Evolutionary conservation across 2,888 invertebrate species (phyloP).

Genomic region (Tetropium fuscum): DNA sequence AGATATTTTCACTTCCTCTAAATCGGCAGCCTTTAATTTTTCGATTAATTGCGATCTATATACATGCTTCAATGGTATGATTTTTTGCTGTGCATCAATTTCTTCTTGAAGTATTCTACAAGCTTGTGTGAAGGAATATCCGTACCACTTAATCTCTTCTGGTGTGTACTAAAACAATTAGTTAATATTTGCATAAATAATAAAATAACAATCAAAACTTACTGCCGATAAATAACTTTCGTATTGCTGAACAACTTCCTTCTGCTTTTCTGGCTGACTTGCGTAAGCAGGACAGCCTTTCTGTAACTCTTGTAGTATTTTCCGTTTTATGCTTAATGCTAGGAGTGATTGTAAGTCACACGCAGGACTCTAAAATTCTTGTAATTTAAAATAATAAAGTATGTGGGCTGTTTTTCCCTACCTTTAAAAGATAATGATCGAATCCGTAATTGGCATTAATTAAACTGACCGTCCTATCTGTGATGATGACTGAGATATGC

Average conservation of each 20-base stretch:
- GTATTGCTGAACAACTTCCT: constrained; percentile 82
- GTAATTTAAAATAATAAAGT: no score
- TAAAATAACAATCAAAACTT: constrained; percentile 63
- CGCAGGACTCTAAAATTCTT: constrained; percentile 84
- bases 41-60: constrained; percentile 80
- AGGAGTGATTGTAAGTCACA: constrained; percentile 90
- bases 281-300: constrained; percentile 76
- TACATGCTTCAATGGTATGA: constrained; percentile 78
- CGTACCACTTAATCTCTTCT: constrained; percentile 97
- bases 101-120: constrained; percentile 74
- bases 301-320: constrained; percentile 81
- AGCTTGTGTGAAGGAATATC: constrained; percentile 84
- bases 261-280: constrained; percentile 75
- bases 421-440: constrained; percentile 93
- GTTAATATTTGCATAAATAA: constrained; percentile 68
- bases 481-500: constrained; percentile 85
- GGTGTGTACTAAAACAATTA: constrained; percentile 77
- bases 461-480: constrained; percentile 83
- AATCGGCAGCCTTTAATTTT: constrained; percentile 74
- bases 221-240: constrained; percentile 85
- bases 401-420: no score
- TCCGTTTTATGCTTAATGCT: constrained; percentile 86
- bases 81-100: constrained; percentile 66
- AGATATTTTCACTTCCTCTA: constrained; percentile 70
- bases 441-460: constrained; percentile 94